Percentiles rank a stretch among this genome's conserved stretches.
phyloP scores from a whole-genome alignment of 2,113 vertebrate species.

The Budorcas taxicolor region DNA sequence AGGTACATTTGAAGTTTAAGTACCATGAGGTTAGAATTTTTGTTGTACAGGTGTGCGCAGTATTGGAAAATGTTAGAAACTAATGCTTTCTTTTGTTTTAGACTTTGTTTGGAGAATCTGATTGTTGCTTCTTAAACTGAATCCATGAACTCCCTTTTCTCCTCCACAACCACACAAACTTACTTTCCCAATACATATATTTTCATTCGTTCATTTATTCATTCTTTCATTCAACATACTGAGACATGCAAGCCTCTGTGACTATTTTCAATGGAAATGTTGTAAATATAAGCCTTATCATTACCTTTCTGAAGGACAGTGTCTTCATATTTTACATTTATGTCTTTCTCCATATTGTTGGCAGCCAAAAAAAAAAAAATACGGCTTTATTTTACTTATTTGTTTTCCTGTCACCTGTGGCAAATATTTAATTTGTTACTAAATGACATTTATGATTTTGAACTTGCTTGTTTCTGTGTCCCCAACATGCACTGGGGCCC shows the following conservation, averaged over 20 bases:
- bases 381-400: slow-evolving; percentile 50
- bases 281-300: slow-evolving; percentile 43
- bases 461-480: slow-evolving; percentile 38
- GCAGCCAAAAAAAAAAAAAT: not conserved
- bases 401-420: slow-evolving; percentile 47
- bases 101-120: not conserved
- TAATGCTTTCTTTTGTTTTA: not conserved
- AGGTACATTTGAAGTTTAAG: not conserved
- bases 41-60: no score
- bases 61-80: not conserved
- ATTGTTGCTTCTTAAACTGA: not conserved
- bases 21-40: not conserved
- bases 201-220: not conserved
- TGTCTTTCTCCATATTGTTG: slow-evolving; percentile 13
- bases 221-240: not conserved
- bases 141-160: not conserved
- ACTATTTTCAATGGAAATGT: slow-evolving; percentile 30
- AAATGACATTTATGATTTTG: slow-evolving; percentile 56
- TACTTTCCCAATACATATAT: not conserved
- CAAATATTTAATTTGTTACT: slow-evolving; percentile 49
- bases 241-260: not conserved
- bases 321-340: slow-evolving; percentile 40
- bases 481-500: not conserved
- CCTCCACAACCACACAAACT: not conserved
- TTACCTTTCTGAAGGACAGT: slow-evolving; percentile 46